Percentiles rank a stretch among this genome's conserved stretches.
phyloP scores from a whole-genome alignment of 2,797 vertebrate species.

The Gouania willdenowi region DNA sequence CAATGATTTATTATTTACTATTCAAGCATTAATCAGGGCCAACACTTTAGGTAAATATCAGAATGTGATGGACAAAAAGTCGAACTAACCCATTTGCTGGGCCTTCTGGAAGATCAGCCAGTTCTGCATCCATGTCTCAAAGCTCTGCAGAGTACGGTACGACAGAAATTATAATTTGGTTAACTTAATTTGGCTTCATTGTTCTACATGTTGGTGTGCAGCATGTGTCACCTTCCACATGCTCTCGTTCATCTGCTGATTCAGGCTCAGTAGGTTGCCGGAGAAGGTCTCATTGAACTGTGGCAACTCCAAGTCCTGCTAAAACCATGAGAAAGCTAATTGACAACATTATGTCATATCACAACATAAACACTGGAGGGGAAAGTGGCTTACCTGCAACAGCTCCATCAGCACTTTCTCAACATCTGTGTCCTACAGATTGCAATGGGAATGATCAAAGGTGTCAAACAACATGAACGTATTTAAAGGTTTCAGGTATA shows the following conservation, averaged over 20 bases:
- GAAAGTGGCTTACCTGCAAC: constrained; percentile 71
- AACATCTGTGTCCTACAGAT: constrained; percentile 37
- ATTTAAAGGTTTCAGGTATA: too few species aligned
- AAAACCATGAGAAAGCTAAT: constrained; percentile 3
- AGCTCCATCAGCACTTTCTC: constrained; percentile 81
- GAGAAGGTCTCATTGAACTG: constrained; percentile 75
- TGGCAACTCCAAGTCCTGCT: constrained; percentile 66
- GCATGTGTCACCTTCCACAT: constrained; percentile 87
- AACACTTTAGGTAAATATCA: neutral
- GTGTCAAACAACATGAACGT: too few species aligned
- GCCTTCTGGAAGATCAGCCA: constrained; percentile 88
- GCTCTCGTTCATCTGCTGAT: constrained; percentile 44
- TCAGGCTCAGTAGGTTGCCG: constrained; percentile 75
- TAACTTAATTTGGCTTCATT: neutral
- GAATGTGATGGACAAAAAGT: constrained; percentile 12
- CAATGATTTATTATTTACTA: too few species aligned
- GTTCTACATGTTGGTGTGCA: neutral
- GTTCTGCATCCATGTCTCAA: constrained; percentile 84
- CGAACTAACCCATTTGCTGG: too few species aligned
- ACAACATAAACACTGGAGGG: neutral
- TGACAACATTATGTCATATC: neutral
- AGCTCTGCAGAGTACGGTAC: constrained; percentile 58
- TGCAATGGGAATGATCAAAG: constrained; percentile 31
- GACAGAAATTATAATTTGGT: neutral
- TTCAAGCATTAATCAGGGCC: neutral